Conservation (phyloP, 2,113 vertebrate genomes). For the Ammodytes marinus region DNA sequence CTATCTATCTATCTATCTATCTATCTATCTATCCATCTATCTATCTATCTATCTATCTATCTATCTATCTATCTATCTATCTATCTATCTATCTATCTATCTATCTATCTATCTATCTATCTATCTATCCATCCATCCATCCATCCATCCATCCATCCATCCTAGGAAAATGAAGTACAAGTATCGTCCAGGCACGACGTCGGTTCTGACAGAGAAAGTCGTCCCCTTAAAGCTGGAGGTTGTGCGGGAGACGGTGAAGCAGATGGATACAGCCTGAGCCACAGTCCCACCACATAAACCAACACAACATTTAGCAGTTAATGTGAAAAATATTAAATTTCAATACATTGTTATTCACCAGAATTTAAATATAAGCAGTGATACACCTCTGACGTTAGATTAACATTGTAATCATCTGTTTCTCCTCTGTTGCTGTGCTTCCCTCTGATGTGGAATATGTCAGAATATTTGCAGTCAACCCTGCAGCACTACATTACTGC, state of each 20-base stretch:
- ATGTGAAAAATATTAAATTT: background rate
- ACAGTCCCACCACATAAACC: background rate
- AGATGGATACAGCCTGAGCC: constrained; percentile 77
- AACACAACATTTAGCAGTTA: background rate
- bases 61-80: too few species aligned
- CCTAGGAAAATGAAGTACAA: constrained; percentile 77
- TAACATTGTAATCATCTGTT: background rate
- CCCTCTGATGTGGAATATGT: background rate
- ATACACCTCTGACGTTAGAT: background rate
- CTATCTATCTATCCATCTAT: too few species aligned
- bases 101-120: too few species aligned
- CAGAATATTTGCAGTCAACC: background rate
- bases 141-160: background rate
- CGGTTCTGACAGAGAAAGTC: constrained; percentile 76
- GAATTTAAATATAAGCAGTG: background rate
- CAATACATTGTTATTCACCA: background rate
- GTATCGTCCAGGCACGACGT: constrained; percentile 76
- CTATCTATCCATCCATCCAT: too few species aligned
- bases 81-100: too few species aligned
- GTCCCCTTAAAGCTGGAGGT: constrained; percentile 77
- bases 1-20: too few species aligned
- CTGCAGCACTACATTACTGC: background rate
- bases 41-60: too few species aligned
- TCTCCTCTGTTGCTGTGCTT: background rate
- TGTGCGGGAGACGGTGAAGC: constrained; percentile 72